Evolutionary conservation across 2,113 vertebrate genomes (phyloP), one percentile per base, ranked within the genome.

Genomic region (Microtus pennsylvanicus): DNA sequence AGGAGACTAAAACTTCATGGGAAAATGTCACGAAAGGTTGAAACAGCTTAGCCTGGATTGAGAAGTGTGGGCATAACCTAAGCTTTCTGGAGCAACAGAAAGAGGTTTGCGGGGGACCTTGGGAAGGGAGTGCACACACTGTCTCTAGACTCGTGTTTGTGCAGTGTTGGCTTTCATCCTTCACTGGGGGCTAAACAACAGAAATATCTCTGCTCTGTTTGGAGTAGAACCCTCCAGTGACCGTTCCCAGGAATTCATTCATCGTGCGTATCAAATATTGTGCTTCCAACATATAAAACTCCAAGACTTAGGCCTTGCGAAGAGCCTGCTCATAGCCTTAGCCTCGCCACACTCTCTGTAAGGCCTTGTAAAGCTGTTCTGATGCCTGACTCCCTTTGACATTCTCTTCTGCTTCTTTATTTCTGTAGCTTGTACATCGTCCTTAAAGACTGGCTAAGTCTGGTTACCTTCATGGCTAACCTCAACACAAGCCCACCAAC

Each of bases 91-190:
- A 92, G 74, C 52, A 1, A 67, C 28, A 76, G 30, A 63, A 11
- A 58, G 24, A 14, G 81, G 38, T 38, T 92, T 87, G 67, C 9
- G 33, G 90, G 61, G 47, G 42, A 82, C 65, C 30, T 55, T 90
- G 72, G 50, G 19, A 92, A 94, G 12, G 87, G 52, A 91, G 0
- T 55, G 10, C 6, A 61, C 16, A 7, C 38, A 28, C 45, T 72
- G 35, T 83, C 91, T 65, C 42, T 88, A n/a, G 24, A 55, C 26
- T 90, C 19, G 22, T 65, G 28, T 90, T 87, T 93, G 50, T 14
- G 67, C 16, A 80, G 9, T 92, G 52, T 93, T 97, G 93, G 52
- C 80, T 89, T 94, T 92, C 89, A 42, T 74, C 6, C 11, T 94
- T 85, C 72, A 80, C 38, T 76, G 17, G 61, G 90, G 88, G 63